Percentiles rank a stretch among this genome's conserved stretches.
Evolutionary conservation across 1,140 invertebrate species (phyloP).

Genomic region (Lasioglossum albipes): DNA sequence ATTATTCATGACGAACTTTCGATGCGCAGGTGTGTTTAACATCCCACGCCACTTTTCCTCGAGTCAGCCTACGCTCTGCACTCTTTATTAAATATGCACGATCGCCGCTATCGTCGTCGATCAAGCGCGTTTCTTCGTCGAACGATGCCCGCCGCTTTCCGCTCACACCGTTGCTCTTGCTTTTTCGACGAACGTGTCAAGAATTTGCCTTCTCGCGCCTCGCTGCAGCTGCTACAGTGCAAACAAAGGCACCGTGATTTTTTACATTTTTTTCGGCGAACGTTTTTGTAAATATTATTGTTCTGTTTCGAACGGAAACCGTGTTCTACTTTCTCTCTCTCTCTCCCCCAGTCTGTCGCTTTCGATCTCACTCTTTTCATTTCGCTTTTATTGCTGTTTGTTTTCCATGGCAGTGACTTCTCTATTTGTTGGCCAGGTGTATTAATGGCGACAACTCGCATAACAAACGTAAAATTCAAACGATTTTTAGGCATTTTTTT

Average conservation of each 20-base stretch:
- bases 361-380: too few species aligned
- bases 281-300: neutral
- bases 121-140: slow-evolving; percentile 2
- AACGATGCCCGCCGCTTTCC: neutral
- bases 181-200: neutral
- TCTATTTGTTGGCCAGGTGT: too few species aligned
- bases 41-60: slow-evolving; percentile 45
- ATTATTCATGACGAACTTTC: slow-evolving; percentile 65
- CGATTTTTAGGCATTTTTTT: too few species aligned
- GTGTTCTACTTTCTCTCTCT: too few species aligned
- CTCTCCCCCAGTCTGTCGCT: too few species aligned
- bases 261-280: too few species aligned
- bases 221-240: neutral
- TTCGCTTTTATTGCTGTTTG: too few species aligned
- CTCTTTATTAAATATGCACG: slow-evolving; percentile 51
- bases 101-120: slow-evolving; percentile 18
- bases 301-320: too few species aligned
- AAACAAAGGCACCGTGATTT: neutral
- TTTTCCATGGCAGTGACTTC: too few species aligned
- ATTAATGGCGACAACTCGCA: too few species aligned
- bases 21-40: slow-evolving; percentile 57
- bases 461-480: too few species aligned
- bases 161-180: neutral
- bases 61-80: neutral
- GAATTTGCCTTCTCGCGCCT: neutral